Percentiles rank a stretch among this genome's conserved stretches.
Evolutionary conservation across 2,888 invertebrate genomes (phyloP).

Genomic region (Oscheius sp.): DNA sequence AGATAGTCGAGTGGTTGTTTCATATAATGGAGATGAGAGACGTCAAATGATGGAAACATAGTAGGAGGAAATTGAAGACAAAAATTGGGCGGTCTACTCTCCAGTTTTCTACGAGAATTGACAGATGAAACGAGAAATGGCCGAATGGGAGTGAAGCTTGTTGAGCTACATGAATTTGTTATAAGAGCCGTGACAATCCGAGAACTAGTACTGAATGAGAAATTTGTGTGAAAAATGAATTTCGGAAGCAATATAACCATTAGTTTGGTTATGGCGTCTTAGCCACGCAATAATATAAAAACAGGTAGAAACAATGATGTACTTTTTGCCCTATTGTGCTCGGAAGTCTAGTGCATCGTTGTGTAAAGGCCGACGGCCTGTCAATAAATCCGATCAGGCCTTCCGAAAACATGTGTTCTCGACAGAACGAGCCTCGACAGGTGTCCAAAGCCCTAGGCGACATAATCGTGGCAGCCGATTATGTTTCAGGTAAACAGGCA

Average conservation of each 20-base stretch:
- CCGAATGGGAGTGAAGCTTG: not conserved
- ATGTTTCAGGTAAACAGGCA: conserved; percentile 16
- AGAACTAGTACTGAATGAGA: too few relatives aligned
- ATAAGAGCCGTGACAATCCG: not conserved
- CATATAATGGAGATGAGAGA: not conserved
- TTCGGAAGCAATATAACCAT: not conserved
- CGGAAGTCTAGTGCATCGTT: conserved; percentile 9
- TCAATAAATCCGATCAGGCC: conserved; percentile 34
- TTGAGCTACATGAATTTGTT: conserved; percentile 2
- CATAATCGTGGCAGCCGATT: conserved; percentile 17
- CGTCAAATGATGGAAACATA: not conserved
- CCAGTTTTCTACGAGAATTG: too few relatives aligned
- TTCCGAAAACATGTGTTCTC: conserved; percentile 36
- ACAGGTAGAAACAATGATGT: not conserved
- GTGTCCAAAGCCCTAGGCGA: conserved; percentile 25
- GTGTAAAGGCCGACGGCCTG: conserved; percentile 31
- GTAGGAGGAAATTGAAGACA: not conserved
- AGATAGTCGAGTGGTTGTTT: not conserved
- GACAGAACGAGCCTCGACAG: conserved; percentile 27
- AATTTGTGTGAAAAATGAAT: too few relatives aligned
- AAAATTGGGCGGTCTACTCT: too few relatives aligned
- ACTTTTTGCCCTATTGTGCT: conserved; percentile 24
- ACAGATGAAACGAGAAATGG: not conserved
- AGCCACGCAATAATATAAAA: not conserved
- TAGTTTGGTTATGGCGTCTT: not conserved